Evolutionary conservation across 2,113 vertebrate species (phyloP).

Genomic region (Halcyon senegalensis): DNA sequence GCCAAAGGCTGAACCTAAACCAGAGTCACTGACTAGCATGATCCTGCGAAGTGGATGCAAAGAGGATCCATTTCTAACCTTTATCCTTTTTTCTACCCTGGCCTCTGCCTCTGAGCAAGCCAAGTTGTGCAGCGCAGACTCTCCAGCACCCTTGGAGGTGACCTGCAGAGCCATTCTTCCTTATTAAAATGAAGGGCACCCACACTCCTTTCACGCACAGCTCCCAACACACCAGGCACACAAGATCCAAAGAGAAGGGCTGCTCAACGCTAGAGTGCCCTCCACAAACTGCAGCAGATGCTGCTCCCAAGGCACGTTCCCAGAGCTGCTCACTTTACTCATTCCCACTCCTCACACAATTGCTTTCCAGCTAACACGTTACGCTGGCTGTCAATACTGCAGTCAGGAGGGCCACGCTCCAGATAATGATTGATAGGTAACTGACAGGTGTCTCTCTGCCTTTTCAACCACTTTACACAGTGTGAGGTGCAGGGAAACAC

Average conservation of each 20-base stretch:
- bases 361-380: neutral
- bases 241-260: neutral
- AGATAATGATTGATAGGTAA: constrained; percentile 2
- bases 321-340: neutral
- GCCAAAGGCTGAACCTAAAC: neutral
- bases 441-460: neutral
- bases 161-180: neutral
- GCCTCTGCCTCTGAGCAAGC: neutral
- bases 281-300: neutral
- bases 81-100: neutral
- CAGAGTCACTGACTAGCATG: neutral
- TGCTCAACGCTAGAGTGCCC: neutral
- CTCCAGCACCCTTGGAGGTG: neutral
- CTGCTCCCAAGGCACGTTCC: neutral
- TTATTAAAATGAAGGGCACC: neutral
- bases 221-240: neutral
- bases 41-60: neutral
- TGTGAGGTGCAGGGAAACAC: neutral
- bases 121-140: neutral
- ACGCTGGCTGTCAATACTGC: neutral
- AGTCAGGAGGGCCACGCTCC: neutral
- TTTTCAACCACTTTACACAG: neutral
- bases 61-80: neutral
- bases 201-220: neutral
- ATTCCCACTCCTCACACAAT: constrained; percentile 1